Base-by-base conservation (phyloP, 2,888 invertebrate genomes). In the Nomada fucata region DNA sequence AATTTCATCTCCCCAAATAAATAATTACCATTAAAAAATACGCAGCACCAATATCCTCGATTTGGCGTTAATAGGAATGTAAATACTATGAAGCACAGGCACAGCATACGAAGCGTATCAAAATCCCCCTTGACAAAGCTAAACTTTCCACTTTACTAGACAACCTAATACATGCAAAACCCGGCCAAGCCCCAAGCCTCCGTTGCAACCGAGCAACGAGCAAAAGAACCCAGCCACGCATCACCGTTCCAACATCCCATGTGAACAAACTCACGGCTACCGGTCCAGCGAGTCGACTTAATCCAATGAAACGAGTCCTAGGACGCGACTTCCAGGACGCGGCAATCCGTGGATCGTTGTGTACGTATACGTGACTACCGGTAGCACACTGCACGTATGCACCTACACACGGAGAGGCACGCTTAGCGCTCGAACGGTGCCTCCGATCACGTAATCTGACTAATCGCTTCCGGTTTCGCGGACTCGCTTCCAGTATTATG, bases 401-500 rank as follows among this genome's bases (percentile, higher is more conserved):
- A 76, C 23, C 36, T 53, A 60, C 13, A 67, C 61, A 18, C 20
- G n/a, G 26, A 75, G 82, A 69, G 76, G 44, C 80, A 81, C 81
- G 75, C 76, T 77, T 79, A 84, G 63, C 80, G 69, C 68, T 79
- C 82, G 88, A 89, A 90, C 89, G 91, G 91, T 86, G 89, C 89
- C 88, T 88, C 86, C 90, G 90, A 92, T 92, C 91, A 90, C 91
- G 91, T 91, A 91, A 92, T 92, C 92, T 89, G 90, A 88, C 91
- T 92, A 91, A 92, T 92, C 91, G 92, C 90, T 92, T 92, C 92
- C 92, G 92, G 92, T 92, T 91, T 90, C 85, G 81, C 73, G 76
- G 88, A 87, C 88, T 86, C 86, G 89, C 89, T 91, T 91, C 89
- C 89, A 91, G 90, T 90, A 91, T 90, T 90, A 90, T 90, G 86